Base-by-base conservation (phyloP, 2,888 invertebrate species). In the Griposia aprilina region DNA sequence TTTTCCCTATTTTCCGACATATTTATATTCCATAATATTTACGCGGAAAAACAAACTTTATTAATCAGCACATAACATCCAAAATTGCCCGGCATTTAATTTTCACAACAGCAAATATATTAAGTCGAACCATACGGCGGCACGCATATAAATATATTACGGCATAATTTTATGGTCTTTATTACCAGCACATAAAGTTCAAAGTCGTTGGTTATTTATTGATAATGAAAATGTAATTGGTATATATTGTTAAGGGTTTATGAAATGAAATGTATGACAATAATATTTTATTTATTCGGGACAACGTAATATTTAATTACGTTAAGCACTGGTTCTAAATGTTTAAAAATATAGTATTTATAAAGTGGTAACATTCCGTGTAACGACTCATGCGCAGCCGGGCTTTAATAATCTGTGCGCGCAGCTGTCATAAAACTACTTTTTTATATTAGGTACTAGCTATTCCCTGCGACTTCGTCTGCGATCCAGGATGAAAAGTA, bases 91-190 rank as follows among this genome's bases (percentile, higher is more conserved):
- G 60, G 67, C 74, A 76, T 82, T 80, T 74, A 70, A 85, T 82
- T 80, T 72, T 68, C 76, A 82, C 76, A 79, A 74, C 80, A 80
- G 72, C 57, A 72, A 83, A 82, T 82, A 80, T 80, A 80, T 78
- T 59, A 80, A 78, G 65, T 74, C 52, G 71, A 73, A 66, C 65
- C 63, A 81, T 67, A 77, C 72, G 84, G 69, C 72, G 84, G 69
- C 57, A 78, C 68, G 78, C 79, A 76, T 82, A 81, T 85, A 85
- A 85, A 86, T 87, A 80, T 79, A 82, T 82, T 67, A 67, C 60
- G 78, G 72, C 69, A 77, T 81, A 80, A 84, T 76, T 83, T 85
- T 78, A 80, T 83, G 74, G 75, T 50, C 72, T 87, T 88, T 88
- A 88, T 83, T 82, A 78, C 80, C 4, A n/a, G 17, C 55, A 0